Percentiles rank a stretch among this genome's conserved stretches.
Conservation (phyloP, 2,888 invertebrate species). For the Apoda limacodes region DNA sequence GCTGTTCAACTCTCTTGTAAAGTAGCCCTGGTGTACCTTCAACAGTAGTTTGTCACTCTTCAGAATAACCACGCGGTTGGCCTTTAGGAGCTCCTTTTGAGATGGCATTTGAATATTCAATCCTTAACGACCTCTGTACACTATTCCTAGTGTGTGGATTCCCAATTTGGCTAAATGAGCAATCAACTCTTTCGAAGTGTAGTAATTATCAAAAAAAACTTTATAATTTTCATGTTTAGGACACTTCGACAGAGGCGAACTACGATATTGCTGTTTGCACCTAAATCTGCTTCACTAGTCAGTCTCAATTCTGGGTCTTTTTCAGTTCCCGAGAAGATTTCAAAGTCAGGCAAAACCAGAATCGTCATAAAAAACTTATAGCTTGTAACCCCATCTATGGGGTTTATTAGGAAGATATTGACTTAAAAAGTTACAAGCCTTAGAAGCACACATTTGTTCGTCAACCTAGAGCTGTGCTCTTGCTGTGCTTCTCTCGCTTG, state of each 20-base stretch:
- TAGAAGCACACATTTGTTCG: too few relatives aligned
- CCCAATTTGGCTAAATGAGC: slow-evolving; percentile 14
- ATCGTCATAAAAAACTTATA: slow-evolving; percentile 21
- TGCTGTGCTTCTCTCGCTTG: too few relatives aligned
- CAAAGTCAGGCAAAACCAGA: slow-evolving; percentile 23
- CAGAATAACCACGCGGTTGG: slow-evolving; percentile 11
- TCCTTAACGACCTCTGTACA: slow-evolving; percentile 13
- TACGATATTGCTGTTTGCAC: slow-evolving; percentile 6
- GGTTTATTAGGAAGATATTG: slow-evolving; percentile 20
- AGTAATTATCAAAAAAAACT: slow-evolving; percentile 18
- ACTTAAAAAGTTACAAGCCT: slow-evolving; percentile 20
- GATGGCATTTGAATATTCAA: slow-evolving; percentile 15
- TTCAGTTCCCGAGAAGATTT: slow-evolving; percentile 21
- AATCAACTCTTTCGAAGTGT: slow-evolving; percentile 16
- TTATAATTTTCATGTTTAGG: slow-evolving; percentile 7
- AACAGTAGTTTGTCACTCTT: slow-evolving; percentile 13
- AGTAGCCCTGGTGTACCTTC: slow-evolving; percentile 9
- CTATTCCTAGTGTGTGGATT: slow-evolving; percentile 13
- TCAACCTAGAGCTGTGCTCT: too few relatives aligned
- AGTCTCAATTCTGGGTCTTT: slow-evolving; percentile 5
- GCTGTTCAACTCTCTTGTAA: slow-evolving; percentile 12
- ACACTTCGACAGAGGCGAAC: too few relatives aligned
- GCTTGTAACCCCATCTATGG: too few relatives aligned
- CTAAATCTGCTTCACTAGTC: slow-evolving; percentile 2
- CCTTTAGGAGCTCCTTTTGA: slow-evolving; percentile 13